Conservation (phyloP, 2,888 invertebrate genomes). For the Volucella bombylans region DNA sequence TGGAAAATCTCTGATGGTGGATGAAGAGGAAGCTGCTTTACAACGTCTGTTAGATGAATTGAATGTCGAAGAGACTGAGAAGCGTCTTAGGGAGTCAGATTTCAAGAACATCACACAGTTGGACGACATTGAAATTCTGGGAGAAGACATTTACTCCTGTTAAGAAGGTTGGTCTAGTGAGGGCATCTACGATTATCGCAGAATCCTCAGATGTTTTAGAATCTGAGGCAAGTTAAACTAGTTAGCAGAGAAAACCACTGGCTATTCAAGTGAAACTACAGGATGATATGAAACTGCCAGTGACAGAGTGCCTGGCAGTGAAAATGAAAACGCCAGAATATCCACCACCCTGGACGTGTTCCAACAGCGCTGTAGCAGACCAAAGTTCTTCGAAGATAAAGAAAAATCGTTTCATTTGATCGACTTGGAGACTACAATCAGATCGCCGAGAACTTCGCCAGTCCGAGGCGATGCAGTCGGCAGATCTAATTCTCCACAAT, state of each 20-base stretch:
- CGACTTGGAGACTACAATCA: constrained; percentile 76
- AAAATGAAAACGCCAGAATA: constrained; percentile 46
- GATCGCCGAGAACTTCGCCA: background rate
- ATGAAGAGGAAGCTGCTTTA: constrained; percentile 77
- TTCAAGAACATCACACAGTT: constrained; percentile 78
- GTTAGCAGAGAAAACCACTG: constrained; percentile 75
- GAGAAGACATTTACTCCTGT: constrained; percentile 79
- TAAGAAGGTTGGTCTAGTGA: constrained; percentile 80
- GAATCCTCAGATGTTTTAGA: constrained; percentile 76
- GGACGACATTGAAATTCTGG: constrained; percentile 81
- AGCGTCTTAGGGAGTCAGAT: constrained; percentile 74
- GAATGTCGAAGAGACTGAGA: constrained; percentile 75
- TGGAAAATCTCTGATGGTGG: constrained; percentile 47
- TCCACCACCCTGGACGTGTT: constrained; percentile 38
- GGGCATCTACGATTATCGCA: constrained; percentile 82
- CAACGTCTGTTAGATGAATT: constrained; percentile 77
- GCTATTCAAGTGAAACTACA: constrained; percentile 70
- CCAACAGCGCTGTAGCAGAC: constrained; percentile 35
- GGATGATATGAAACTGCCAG: constrained; percentile 80
- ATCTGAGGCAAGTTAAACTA: constrained; percentile 75
- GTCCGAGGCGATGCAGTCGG: background rate
- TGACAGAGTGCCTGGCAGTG: constrained; percentile 75
- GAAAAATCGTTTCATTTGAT: constrained; percentile 75
- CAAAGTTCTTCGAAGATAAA: constrained; percentile 44
- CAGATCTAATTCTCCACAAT: too few relatives aligned